A percentile compares a stretch with the other conserved stretches of the same genome.
phyloP scores from a whole-genome alignment of 2,888 invertebrate genomes.

The Notodonta ziczac region DNA sequence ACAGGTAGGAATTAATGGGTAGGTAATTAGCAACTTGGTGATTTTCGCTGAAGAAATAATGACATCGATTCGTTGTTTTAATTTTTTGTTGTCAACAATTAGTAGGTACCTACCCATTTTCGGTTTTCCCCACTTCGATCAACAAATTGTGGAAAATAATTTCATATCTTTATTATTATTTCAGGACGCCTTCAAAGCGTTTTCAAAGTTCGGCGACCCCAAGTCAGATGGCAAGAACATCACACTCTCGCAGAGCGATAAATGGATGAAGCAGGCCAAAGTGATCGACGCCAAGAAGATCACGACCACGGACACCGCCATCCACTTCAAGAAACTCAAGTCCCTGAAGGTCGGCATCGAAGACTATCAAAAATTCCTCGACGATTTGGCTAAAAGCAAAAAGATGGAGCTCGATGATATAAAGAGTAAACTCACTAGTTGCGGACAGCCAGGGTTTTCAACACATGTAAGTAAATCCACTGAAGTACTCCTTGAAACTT shows the following conservation, averaged over 20 bases:
- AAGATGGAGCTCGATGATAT: conserved; percentile 92
- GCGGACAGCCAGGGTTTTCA: conserved; percentile 90
- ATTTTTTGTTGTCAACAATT: no score
- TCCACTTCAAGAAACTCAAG: conserved; percentile 95
- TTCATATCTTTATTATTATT: conserved; percentile 55
- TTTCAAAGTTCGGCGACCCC: conserved; percentile 94
- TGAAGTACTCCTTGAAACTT: no score
- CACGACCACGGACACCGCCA: conserved; percentile 95
- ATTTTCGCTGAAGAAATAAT: no score
- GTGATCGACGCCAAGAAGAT: conserved; percentile 92
- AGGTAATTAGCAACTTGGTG: no score
- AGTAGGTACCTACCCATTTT: neutral
- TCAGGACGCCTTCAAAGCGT: conserved; percentile 90
- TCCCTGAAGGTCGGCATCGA: conserved; percentile 89
- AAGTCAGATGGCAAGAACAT: conserved; percentile 94
- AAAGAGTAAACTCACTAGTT: conserved; percentile 90
- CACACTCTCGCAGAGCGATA: conserved; percentile 95
- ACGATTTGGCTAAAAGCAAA: conserved; percentile 93
- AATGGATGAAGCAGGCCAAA: conserved; percentile 97
- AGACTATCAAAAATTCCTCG: conserved; percentile 94
- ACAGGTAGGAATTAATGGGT: no score
- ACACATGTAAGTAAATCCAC: conserved; percentile 62
- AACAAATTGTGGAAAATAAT: neutral
- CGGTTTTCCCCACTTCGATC: conserved; percentile 1
- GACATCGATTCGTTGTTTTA: no score